These are phyloP conservation scores for Metopia argyrocephala DNA, from an alignment of 2,888 invertebrate genomes.

Conservation along the genomic window DNA sequence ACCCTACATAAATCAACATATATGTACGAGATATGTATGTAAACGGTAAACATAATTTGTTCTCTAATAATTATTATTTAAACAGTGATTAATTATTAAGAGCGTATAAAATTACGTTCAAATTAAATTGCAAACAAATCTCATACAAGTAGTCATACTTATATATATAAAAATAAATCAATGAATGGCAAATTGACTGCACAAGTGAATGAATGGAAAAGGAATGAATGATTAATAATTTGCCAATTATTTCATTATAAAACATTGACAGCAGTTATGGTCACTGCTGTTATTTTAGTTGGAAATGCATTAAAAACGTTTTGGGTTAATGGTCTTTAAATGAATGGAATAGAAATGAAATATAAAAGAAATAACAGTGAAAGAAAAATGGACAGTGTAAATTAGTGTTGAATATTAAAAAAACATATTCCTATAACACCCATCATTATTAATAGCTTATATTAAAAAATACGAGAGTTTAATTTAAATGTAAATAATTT, in stretches of 20 bases:
- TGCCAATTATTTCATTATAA: conserved; percentile 54
- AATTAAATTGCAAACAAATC: no score
- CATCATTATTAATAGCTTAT: no score
- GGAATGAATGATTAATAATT: conserved; percentile 33
- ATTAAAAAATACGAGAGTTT: no score
- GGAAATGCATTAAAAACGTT: conserved; percentile 3
- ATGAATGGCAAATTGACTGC: conserved; percentile 3
- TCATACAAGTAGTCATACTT: no score
- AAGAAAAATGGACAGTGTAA: not conserved
- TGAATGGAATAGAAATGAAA: not conserved
- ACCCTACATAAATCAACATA: not conserved
- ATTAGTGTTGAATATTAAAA: no score
- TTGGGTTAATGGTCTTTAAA: not conserved
- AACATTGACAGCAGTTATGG: conserved; percentile 26
- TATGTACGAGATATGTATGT: no score
- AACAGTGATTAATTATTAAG: not conserved
- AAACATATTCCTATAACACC: no score
- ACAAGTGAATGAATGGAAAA: no score
- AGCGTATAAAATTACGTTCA: not conserved
- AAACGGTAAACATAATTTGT: not conserved
- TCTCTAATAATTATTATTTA: not conserved
- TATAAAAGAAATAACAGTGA: conserved; percentile 9
- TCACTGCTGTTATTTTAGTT: conserved; percentile 26
- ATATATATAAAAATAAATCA: not conserved
- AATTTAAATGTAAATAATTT: no score